Base-by-base conservation (phyloP, 2,888 invertebrate species). In the Nomada lathburiana region DNA sequence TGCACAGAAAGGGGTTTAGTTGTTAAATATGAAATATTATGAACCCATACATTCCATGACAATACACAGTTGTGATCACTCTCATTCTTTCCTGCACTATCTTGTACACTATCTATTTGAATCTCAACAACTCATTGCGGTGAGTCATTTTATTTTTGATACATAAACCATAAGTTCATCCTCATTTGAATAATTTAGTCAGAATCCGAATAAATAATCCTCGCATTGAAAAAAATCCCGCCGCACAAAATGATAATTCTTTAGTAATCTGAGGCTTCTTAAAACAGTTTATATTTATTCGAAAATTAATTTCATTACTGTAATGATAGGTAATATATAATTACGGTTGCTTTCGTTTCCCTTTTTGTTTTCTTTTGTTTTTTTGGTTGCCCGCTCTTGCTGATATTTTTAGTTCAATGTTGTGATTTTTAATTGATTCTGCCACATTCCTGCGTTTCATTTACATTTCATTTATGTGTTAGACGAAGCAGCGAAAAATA, bases 231-330 rank as follows among this genome's bases (percentile, higher is more conserved):
- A 77, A 81, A 86, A 90, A 91, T 92, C 90, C 91, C 89, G 90
- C 90, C 89, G 91, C 90, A 85, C 82, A 71, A 73, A 62, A 76
- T 93, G 94, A 92, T 89, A 92, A 93, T 90, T 92, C 94, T 94
- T 94, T 94, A 94, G 94, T 94, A 94, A 94, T 94, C 94, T 94
- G 94, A 94, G 94, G 94, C 94, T 92, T 89, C 89, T 86, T 57
- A 78, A 76, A 81, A 77, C 76, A 79, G 73, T 64, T 77, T 83
- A 47, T 75, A 75, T 76, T 84, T 16, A 69, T 73, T 65, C 64
- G 79, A 75, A 70, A 75, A 50, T 77, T 76, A 81, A 76, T 76
- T 85, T 80, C 60, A 60, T 77, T 84, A 84, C 26, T 76, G 74
- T 85, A 77, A 76, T 42, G 20, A 70, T 81, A 75, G 59, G 29